Evolutionary conservation across 1,140 invertebrate species (phyloP).

Genomic region (Zophobas morio): DNA sequence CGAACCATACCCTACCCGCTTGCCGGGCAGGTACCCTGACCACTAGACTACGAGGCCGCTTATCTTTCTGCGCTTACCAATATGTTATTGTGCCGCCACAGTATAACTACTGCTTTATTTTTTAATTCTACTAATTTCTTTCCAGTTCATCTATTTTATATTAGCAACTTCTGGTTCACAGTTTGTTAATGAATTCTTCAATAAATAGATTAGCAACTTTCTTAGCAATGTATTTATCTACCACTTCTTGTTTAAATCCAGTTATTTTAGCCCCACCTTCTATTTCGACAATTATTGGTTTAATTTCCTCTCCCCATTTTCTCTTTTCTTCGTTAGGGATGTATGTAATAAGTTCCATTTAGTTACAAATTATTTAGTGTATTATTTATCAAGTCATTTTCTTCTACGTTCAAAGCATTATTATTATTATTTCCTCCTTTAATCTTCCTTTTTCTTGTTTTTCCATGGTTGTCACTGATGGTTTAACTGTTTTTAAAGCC

Average conservation of each 20-base stretch:
- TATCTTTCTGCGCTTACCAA: too few species aligned
- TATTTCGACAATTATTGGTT: neutral
- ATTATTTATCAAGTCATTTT: neutral
- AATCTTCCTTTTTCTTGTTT: conserved; percentile 2
- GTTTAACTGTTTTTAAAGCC: neutral
- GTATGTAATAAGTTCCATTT: neutral
- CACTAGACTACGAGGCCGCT: too few species aligned
- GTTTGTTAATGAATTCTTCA: neutral
- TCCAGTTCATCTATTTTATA: too few species aligned
- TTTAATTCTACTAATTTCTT: too few species aligned
- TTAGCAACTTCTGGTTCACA: neutral
- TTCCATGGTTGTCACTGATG: neutral
- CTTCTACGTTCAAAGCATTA: neutral
- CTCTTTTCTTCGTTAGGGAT: neutral
- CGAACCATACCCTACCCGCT: too few species aligned
- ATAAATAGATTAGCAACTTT: neutral
- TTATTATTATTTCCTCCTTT: conserved; percentile 3
- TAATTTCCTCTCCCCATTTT: neutral
- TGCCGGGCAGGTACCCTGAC: too few species aligned
- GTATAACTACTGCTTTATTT: too few species aligned
- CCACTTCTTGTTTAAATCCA: neutral
- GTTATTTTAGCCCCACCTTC: neutral
- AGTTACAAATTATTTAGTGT: neutral
- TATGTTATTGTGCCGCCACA: too few species aligned
- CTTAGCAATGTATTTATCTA: neutral